Conservation (phyloP, 2,888 invertebrate genomes). For the Nasonia oneida region DNA sequence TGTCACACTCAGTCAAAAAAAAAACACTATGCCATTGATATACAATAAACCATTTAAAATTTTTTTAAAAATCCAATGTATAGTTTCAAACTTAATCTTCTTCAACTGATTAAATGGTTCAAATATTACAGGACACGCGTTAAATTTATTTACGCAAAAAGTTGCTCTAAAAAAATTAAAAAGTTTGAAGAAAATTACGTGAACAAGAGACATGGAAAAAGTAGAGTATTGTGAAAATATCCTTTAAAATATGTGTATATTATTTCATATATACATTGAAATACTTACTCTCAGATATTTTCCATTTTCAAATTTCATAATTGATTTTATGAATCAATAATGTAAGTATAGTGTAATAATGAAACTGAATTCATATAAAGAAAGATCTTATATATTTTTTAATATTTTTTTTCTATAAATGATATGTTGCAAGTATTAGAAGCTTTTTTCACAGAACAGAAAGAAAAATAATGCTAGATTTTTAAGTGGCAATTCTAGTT, state of each 20-base stretch:
- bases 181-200: background rate
- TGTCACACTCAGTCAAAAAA: too few relatives aligned
- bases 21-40: too few relatives aligned
- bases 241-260: background rate
- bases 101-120: background rate
- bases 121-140: background rate
- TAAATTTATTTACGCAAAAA: background rate
- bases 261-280: background rate
- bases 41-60: too few relatives aligned
- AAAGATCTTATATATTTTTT: background rate
- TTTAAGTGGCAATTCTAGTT: slow-evolving; percentile 16
- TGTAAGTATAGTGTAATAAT: background rate
- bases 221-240: background rate
- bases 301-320: background rate
- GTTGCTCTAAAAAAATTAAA: background rate
- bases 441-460: background rate
- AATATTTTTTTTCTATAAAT: background rate
- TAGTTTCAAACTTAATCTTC: background rate
- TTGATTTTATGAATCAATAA: background rate
- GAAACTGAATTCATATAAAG: background rate
- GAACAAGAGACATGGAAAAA: background rate
- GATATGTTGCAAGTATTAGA: background rate
- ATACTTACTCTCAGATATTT: background rate
- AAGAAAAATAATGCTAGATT: slow-evolving; percentile 22
- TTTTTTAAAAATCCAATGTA: background rate